These are phyloP conservation scores for Vimba vimba DNA, from an alignment of 2,113 vertebrate genomes.

Conservation along the genomic window DNA sequence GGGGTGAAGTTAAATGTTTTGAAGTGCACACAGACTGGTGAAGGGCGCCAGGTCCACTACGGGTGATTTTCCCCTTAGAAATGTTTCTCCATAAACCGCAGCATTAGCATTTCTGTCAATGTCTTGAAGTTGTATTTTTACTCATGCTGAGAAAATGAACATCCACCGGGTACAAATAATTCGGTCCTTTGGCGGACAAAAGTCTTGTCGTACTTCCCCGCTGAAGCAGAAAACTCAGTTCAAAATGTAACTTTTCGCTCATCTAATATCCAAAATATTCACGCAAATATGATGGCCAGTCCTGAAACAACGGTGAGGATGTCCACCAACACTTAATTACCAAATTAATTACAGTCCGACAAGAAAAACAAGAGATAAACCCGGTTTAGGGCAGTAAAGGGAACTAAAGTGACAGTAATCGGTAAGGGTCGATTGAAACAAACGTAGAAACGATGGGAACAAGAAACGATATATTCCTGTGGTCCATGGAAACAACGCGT, in stretches of 20 bases:
- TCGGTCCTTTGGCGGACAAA: background rate
- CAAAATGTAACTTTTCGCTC: constrained; percentile 17
- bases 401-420: background rate
- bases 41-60: constrained; percentile 21
- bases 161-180: background rate
- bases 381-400: background rate
- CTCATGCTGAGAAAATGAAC: background rate
- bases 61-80: constrained; percentile 8
- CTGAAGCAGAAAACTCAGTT: background rate
- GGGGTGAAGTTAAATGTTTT: background rate
- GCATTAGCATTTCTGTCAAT: constrained; percentile 21
- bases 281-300: background rate
- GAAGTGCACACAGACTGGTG: constrained; percentile 12
- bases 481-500: constrained; percentile 11
- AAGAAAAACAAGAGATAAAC: background rate
- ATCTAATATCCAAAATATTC: background rate
- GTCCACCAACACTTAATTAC: constrained; percentile 7
- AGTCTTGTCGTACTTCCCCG: background rate
- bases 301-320: background rate
- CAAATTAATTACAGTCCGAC: background rate
- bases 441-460: background rate
- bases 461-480: constrained; percentile 16
- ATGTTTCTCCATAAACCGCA: background rate
- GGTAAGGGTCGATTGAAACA: background rate
- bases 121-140: background rate